These are phyloP conservation scores for Felis catus DNA, from an alignment of 2,113 vertebrate species.

Conservation along the genomic window F.catus_Fca126_mat1.0 CM031424.1:78037501-78038000, in stretches of 20 bases:
- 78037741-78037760: constrained; percentile 65
- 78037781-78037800: background rate
- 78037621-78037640: constrained; percentile 57
- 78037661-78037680: constrained; percentile 55
- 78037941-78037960: background rate
- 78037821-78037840: background rate
- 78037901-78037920: background rate
- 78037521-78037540: constrained; percentile 78
- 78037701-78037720: constrained; percentile 33
- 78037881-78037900: background rate
- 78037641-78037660: constrained; percentile 47
- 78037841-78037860: background rate
- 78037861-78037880: background rate
- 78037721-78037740: constrained; percentile 58
- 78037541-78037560: constrained; percentile 79
- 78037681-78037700: constrained; percentile 57
- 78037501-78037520: constrained; percentile 63
- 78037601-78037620: constrained; percentile 57
- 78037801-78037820: background rate
- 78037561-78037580: constrained; percentile 74
- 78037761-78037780: constrained; percentile 39
- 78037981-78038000: background rate
- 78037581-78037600: constrained; percentile 71
- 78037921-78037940: background rate
- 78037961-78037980: background rate